Evolutionary conservation across 2,113 vertebrate species (phyloP).

Genomic region (Emydura subglobosa): DNA sequence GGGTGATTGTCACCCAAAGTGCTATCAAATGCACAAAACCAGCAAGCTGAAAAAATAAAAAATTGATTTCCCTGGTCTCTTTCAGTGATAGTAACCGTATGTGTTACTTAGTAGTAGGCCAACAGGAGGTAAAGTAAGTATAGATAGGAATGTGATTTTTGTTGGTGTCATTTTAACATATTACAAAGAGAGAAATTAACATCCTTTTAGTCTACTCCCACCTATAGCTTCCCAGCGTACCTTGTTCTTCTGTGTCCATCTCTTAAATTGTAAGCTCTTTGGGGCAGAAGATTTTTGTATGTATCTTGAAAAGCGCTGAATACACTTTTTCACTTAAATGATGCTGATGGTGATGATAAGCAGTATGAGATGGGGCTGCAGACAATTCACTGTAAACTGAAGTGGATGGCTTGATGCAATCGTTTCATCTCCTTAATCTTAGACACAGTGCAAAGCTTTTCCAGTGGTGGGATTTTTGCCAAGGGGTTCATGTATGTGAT

Average conservation of each 20-base stretch:
- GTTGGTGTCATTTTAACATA: neutral
- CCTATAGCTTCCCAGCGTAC: neutral
- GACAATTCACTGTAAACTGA: neutral
- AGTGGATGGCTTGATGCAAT: neutral
- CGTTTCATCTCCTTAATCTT: neutral
- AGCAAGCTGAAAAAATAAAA: neutral
- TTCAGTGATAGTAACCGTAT: neutral
- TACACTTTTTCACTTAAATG: neutral
- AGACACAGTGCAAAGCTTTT: neutral
- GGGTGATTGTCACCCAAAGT: neutral
- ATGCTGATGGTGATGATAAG: fast-evolving
- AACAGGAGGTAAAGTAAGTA: fast-evolving
- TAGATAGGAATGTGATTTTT: neutral
- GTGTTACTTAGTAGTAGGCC: neutral
- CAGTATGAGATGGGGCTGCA: slow-evolving; percentile 16
- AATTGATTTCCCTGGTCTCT: fast-evolving
- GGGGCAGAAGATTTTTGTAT: neutral
- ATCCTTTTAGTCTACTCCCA: neutral
- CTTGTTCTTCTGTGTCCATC: neutral
- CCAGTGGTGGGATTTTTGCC: neutral
- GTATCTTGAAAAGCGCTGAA: fast-evolving
- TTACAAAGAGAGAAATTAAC: neutral
- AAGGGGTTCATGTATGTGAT: neutral
- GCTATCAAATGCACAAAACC: neutral
- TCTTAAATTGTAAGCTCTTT: fast-evolving